Conservation (phyloP, 2,113 vertebrate species). For the Bos taurus region ARS-UCD2.0 NC_037347.1:46668501-46669000, state of each 20-base stretch:
- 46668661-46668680: background rate
- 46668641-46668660: background rate
- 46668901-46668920: background rate
- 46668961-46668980: background rate
- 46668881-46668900: background rate
- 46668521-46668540: background rate
- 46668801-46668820: background rate
- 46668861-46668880: fast-evolving
- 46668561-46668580: background rate
- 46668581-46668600: background rate
- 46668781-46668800: background rate
- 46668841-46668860: background rate
- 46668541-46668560: background rate
- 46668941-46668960: background rate
- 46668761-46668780: background rate
- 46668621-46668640: background rate
- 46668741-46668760: background rate
- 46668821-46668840: background rate
- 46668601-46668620: background rate
- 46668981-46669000: background rate
- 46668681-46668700: background rate
- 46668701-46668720: background rate
- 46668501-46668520: background rate
- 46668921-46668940: background rate
- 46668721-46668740: background rate